Conservation (phyloP, 2,797 vertebrate genomes). For the Scolopax bukidnonensis region DNA sequence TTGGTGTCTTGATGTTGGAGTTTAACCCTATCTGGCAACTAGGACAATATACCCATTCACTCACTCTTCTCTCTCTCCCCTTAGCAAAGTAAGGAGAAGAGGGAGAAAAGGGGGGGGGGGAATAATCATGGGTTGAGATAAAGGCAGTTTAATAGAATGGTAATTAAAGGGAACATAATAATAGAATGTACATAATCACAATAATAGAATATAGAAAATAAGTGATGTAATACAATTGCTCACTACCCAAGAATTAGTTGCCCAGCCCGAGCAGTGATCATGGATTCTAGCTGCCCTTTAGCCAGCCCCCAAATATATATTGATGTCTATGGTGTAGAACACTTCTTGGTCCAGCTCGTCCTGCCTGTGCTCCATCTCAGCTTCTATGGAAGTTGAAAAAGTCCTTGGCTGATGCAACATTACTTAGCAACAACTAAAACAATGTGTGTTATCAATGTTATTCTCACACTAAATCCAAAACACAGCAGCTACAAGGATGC, state of each 20-base stretch:
- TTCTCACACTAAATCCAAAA: background rate
- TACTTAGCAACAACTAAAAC: background rate
- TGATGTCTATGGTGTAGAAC: background rate
- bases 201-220: background rate
- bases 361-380: background rate
- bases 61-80: background rate
- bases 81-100: background rate
- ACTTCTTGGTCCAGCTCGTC: background rate
- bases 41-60: background rate
- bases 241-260: background rate
- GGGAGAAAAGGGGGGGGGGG: accelerated
- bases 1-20: background rate
- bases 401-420: background rate
- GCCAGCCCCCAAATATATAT: background rate
- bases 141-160: background rate
- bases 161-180: background rate
- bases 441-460: background rate
- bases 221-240: background rate
- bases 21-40: background rate
- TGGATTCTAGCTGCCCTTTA: background rate
- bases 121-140: background rate
- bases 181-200: no score
- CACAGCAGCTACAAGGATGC: background rate
- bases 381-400: background rate
- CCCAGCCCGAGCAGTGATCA: background rate